Evolutionary conservation across 2,797 vertebrate species (phyloP).

Genomic region (Mustela erminea): DNA sequence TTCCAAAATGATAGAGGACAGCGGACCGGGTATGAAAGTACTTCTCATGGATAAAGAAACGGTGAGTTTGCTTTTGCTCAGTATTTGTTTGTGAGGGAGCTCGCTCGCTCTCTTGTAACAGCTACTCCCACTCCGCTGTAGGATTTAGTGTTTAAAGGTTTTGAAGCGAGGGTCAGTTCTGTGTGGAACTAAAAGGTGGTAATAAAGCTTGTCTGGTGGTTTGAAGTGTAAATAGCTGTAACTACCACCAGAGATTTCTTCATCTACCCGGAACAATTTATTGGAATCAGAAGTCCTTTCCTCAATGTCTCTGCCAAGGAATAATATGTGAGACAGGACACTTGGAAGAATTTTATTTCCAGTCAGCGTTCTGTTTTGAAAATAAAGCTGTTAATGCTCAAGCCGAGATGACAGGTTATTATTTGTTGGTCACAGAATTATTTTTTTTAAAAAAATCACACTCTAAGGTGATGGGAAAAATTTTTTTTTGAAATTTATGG

Average conservation of each 20-base stretch:
- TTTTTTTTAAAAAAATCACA: not conserved
- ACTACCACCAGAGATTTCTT: not conserved
- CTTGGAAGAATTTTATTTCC: conserved; percentile 14
- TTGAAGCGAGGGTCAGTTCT: not conserved
- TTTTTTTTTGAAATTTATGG: not conserved
- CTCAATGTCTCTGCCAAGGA: conserved; percentile 35
- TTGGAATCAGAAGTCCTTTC: conserved; percentile 34
- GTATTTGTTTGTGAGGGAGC: not conserved
- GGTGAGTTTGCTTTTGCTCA: conserved; percentile 88
- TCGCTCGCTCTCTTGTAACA: not conserved
- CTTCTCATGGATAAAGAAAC: conserved; percentile 98
- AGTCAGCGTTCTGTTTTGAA: conserved; percentile 14
- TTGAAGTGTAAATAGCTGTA: not conserved
- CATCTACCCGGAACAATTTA: not conserved
- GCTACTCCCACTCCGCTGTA: not conserved
- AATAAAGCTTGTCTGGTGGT: not conserved
- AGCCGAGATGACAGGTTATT: conserved; percentile 28
- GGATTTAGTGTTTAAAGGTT: not conserved
- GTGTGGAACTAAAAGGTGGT: not conserved
- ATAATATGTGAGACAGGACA: not conserved
- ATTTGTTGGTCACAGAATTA: not conserved
- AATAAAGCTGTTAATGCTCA: not conserved
- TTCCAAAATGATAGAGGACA: conserved; percentile 97
- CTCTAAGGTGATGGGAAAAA: not conserved
- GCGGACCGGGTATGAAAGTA: conserved; percentile 97